These are phyloP conservation scores for Hyperoplus lanceolatus DNA, from an alignment of 2,797 vertebrate genomes.

Conservation along the genomic window DNA sequence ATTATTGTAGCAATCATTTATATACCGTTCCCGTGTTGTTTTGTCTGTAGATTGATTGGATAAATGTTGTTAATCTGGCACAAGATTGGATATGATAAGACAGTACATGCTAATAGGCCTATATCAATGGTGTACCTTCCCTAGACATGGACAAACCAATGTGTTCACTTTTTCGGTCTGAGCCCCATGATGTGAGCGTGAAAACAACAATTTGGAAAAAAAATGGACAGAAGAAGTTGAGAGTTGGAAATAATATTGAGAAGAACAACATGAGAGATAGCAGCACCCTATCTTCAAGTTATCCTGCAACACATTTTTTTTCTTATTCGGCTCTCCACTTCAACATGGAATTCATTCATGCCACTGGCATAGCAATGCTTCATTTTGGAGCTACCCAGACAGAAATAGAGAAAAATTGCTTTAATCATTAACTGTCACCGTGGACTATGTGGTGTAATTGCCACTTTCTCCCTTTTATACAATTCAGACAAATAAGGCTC, in stretches of 20 bases:
- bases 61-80: conserved; percentile 12
- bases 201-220: conserved; percentile 6
- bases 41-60: background rate
- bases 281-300: background rate
- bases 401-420: background rate
- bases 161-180: conserved; percentile 2
- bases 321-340: conserved; percentile 13
- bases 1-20: no score
- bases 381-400: conserved; percentile 11
- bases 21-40: background rate
- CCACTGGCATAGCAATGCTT: conserved; percentile 2
- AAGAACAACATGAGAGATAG: background rate
- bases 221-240: background rate
- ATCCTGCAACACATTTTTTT: conserved; percentile 2
- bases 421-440: conserved; percentile 29
- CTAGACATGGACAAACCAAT: conserved; percentile 7
- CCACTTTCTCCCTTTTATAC: conserved; percentile 12
- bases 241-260: background rate
- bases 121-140: background rate
- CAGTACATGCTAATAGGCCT: background rate
- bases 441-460: conserved; percentile 20
- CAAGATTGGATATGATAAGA: background rate
- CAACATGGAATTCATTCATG: conserved; percentile 6
- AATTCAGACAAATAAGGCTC: conserved; percentile 9
- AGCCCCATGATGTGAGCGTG: conserved; percentile 12